A percentile compares a stretch with the other conserved stretches of the same genome.
Conservation (phyloP, 2,888 invertebrate species). For the Cryptocheilus praepositus region DNA sequence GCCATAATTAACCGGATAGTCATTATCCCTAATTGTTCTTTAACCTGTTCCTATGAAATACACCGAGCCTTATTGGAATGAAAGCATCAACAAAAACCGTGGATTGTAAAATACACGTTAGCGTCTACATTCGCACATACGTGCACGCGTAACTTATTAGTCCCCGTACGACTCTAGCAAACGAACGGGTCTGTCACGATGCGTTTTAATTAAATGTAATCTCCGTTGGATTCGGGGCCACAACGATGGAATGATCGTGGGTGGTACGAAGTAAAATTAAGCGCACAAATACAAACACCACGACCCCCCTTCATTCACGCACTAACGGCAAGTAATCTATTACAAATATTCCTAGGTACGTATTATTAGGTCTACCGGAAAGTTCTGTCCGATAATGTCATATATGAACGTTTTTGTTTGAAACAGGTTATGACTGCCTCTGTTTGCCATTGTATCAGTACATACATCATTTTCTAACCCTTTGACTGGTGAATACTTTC, state of each 20-base stretch:
- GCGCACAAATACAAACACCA: neutral
- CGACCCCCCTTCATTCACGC: too few species aligned
- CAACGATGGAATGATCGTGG: conserved; percentile 31
- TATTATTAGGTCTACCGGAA: too few species aligned
- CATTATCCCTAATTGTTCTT: too few species aligned
- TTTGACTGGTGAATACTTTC: too few species aligned
- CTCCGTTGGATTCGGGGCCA: conserved; percentile 21
- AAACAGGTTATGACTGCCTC: too few species aligned
- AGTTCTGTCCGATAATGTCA: too few species aligned
- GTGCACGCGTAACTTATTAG: conserved; percentile 50
- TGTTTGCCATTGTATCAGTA: too few species aligned
- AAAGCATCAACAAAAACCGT: neutral
- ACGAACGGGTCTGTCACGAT: conserved; percentile 40
- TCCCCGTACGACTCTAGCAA: conserved; percentile 44
- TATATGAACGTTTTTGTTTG: too few species aligned
- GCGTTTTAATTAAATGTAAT: conserved; percentile 55
- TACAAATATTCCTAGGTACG: too few species aligned
- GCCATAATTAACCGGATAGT: too few species aligned
- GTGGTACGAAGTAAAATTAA: conserved; percentile 4
- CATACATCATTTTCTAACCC: too few species aligned
- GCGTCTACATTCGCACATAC: conserved; percentile 1
- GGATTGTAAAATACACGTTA: conserved; percentile 9
- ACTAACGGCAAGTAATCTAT: too few species aligned
- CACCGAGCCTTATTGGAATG: neutral
- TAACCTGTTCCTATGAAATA: neutral